Conservation (phyloP, 2,113 vertebrate species). For the Lampris incognitus region DNA sequence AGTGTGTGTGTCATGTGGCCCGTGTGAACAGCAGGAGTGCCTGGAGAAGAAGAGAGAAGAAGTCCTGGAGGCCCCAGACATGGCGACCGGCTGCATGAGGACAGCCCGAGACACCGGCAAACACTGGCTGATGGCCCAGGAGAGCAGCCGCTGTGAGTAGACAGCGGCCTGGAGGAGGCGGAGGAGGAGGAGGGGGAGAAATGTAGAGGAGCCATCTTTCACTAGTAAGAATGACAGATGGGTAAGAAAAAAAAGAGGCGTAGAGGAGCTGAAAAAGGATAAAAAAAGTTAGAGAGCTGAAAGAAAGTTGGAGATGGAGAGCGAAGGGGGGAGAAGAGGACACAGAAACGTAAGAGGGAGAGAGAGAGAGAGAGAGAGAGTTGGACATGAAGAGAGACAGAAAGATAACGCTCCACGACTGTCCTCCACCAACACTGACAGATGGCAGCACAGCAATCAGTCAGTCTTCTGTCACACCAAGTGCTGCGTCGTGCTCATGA, state of each 20-base stretch:
- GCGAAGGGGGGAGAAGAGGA: too few species aligned
- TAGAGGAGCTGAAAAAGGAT: not conserved
- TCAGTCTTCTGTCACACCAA: too few species aligned
- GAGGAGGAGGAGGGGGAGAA: not conserved
- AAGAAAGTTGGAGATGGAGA: not conserved
- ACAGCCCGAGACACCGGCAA: conserved; percentile 83
- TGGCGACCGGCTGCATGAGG: conserved; percentile 87
- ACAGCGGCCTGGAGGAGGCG: not conserved
- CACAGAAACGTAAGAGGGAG: not conserved
- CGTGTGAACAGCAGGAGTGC: conserved; percentile 46
- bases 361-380: conserved; percentile 1
- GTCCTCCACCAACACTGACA: too few species aligned
- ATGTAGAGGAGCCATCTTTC: not conserved
- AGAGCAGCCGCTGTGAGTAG: conserved; percentile 77
- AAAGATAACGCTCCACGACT: too few species aligned
- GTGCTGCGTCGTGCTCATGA: too few species aligned
- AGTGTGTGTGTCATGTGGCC: conserved; percentile 67
- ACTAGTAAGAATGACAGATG: not conserved
- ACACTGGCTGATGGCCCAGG: conserved; percentile 82
- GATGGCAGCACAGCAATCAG: not conserved
- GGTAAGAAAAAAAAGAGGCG: too few species aligned
- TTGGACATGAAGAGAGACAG: not conserved
- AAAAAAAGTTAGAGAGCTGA: not conserved
- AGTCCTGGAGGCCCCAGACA: conserved; percentile 39
- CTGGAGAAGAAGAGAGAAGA: not conserved